Percentiles rank a stretch among this genome's conserved stretches.
Evolutionary conservation across 2,113 vertebrate species (phyloP).

Genomic region (Xenus cinereus): DNA sequence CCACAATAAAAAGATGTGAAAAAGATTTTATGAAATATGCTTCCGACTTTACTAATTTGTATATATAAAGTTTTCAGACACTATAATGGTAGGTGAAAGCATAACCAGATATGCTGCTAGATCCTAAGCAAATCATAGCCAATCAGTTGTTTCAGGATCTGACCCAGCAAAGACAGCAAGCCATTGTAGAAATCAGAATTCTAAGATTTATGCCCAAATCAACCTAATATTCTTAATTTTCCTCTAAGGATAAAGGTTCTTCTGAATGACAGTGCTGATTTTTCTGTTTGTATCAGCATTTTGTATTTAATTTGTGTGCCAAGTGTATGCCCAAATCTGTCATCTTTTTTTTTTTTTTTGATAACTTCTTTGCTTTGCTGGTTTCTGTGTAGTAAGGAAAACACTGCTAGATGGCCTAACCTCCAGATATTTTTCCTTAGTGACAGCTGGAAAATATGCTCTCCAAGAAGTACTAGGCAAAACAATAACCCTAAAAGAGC

Average conservation of each 20-base stretch:
- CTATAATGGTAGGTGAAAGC: neutral
- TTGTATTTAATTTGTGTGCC: neutral
- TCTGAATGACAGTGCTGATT: neutral
- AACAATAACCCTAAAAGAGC: neutral
- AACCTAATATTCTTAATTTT: neutral
- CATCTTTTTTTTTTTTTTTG: neutral
- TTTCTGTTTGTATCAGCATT: neutral
- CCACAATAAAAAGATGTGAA: neutral
- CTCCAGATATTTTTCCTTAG: neutral
- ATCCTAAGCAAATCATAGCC: neutral
- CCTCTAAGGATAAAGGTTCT: neutral
- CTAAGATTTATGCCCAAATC: neutral
- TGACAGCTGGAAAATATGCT: neutral
- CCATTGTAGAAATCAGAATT: neutral
- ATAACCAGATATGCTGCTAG: neutral
- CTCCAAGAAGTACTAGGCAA: neutral
- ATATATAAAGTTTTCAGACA: neutral
- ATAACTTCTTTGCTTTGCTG: neutral
- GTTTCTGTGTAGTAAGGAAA: neutral
- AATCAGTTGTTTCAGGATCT: neutral
- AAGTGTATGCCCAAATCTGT: neutral
- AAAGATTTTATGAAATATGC: neutral
- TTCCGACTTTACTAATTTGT: neutral
- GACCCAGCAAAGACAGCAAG: neutral
- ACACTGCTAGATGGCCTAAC: neutral